These are phyloP conservation scores for Dryomyza anilis DNA, from an alignment of 2,888 invertebrate genomes.

Conservation along the genomic window DNA sequence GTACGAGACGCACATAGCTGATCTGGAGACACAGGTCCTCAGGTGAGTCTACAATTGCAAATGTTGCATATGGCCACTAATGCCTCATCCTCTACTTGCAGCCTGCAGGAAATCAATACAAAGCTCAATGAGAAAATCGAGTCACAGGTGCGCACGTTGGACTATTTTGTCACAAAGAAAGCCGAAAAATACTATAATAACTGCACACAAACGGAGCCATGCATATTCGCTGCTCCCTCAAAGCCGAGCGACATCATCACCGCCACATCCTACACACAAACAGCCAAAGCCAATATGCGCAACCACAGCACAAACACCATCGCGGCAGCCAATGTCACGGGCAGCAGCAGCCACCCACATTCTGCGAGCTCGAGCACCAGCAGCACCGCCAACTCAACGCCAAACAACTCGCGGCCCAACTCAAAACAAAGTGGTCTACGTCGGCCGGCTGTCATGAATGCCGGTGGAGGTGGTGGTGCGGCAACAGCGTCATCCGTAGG, in stretches of 20 bases:
- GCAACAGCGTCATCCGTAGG: conserved; percentile 26
- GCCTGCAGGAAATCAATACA: conserved; percentile 62
- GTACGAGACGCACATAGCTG: conserved; percentile 76
- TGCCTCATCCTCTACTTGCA: conserved; percentile 29
- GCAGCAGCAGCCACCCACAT: conserved; percentile 41
- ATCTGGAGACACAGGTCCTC: conserved; percentile 71
- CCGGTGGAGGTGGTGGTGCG: conserved; percentile 10
- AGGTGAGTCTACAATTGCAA: conserved; percentile 46
- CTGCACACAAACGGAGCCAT: conserved; percentile 60
- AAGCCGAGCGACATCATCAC: conserved; percentile 23
- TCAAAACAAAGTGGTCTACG: conserved; percentile 64
- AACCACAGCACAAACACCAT: conserved; percentile 55
- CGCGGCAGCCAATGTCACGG: conserved; percentile 35
- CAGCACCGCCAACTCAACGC: conserved; percentile 59
- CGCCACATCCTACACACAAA: conserved; percentile 40
- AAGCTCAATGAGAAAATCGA: conserved; percentile 66
- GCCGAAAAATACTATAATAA: conserved; percentile 55
- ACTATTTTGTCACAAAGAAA: conserved; percentile 55
- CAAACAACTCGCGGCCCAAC: conserved; percentile 56
- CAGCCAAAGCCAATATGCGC: conserved; percentile 37
- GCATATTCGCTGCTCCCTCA: conserved; percentile 6
- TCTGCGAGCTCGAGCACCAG: conserved; percentile 58
- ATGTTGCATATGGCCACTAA: background rate
- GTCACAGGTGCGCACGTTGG: conserved; percentile 55
- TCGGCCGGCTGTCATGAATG: too few species aligned